Percentiles rank a stretch among this genome's conserved stretches.
These are phyloP conservation scores for Luidia sarsii DNA, from an alignment of 53 echinoderm and acorn worm genomes.

Conservation along the genomic window DNA sequence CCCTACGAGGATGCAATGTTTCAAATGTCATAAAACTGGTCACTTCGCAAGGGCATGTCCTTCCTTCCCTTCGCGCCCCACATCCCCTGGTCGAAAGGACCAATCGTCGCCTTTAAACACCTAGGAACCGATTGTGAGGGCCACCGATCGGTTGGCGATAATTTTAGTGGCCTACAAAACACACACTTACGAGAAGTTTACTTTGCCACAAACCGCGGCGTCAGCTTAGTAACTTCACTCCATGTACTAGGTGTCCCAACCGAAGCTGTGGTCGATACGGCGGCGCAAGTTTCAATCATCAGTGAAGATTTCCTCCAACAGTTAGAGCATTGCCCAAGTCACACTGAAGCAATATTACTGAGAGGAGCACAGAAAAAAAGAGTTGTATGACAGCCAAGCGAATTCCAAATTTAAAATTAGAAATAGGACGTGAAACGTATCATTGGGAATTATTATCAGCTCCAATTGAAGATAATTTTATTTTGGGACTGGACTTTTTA, in stretches of 20 bases:
- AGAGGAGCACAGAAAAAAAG: not conserved
- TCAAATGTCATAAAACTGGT: not conserved
- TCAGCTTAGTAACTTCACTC: not conserved
- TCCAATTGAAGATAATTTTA: conserved; percentile 34
- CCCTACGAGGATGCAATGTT: not conserved
- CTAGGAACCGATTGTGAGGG: not conserved
- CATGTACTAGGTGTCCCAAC: not conserved
- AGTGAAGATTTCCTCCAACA: not conserved
- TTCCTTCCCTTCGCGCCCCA: not conserved
- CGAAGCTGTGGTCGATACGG: not conserved
- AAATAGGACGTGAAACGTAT: not conserved
- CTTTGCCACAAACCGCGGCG: not conserved
- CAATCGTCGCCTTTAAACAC: not conserved
- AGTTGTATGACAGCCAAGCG: not conserved
- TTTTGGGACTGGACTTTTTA: conserved; percentile 19
- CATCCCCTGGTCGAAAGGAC: not conserved
- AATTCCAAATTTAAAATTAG: conserved; percentile 1
- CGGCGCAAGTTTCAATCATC: not conserved
- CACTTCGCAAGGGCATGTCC: conserved; percentile 16
- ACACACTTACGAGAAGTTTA: not conserved
- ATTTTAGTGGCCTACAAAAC: not conserved
- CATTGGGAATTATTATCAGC: conserved; percentile 1
- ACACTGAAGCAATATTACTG: not conserved
- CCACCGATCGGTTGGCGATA: not conserved
- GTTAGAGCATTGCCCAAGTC: not conserved